Percentiles rank a stretch among this genome's conserved stretches.
phyloP scores from a whole-genome alignment of 2,888 invertebrate species.

The Mycalesis mineus region DNA sequence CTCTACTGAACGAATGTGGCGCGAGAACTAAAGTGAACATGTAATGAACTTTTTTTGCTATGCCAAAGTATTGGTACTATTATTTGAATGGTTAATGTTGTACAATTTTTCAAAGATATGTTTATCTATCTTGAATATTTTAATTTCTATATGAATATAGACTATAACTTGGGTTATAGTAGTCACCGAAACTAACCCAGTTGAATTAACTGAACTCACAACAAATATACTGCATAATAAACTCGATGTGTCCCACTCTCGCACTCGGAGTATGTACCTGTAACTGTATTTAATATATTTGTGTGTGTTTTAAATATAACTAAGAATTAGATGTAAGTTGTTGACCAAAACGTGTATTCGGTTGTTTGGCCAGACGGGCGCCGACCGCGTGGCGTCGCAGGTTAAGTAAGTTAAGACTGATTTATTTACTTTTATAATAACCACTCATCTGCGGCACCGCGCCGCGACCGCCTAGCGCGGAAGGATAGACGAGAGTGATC shows the following conservation, averaged over 20 bases:
- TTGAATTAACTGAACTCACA: too few relatives aligned
- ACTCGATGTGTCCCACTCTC: not conserved
- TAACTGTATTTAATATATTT: not conserved
- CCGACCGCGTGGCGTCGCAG: not conserved
- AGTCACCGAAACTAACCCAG: too few relatives aligned
- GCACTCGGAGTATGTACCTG: not conserved
- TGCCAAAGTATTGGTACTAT: too few relatives aligned
- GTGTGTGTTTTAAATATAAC: not conserved
- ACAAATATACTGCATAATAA: not conserved
- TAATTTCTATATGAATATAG: too few relatives aligned
- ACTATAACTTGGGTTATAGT: too few relatives aligned
- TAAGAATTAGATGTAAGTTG: not conserved
- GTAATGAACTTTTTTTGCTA: too few relatives aligned
- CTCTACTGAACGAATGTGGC: too few relatives aligned
- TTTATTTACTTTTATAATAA: not conserved
- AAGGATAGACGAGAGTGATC: not conserved
- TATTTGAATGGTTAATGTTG: too few relatives aligned
- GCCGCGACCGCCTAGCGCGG: not conserved
- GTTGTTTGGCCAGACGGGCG: not conserved
- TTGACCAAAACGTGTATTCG: not conserved
- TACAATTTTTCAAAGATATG: too few relatives aligned
- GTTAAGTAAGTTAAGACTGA: slow-evolving; percentile 3
- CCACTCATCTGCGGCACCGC: not conserved
- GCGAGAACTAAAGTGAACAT: too few relatives aligned
- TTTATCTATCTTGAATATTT: too few relatives aligned